Conservation (phyloP, 1,140 invertebrate species). For the Heliothis subflexa region DNA sequence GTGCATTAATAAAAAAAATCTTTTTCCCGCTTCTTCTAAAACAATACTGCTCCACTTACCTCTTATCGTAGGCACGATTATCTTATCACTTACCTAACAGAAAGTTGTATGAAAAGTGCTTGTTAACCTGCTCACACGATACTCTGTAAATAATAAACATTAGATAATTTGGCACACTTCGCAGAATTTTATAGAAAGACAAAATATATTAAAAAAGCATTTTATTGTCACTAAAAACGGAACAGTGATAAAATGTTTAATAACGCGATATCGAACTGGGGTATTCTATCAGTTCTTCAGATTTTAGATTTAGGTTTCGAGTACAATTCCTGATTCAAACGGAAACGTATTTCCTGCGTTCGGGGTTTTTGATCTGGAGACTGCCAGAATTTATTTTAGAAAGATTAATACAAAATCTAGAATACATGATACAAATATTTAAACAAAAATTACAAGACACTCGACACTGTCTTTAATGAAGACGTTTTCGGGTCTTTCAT, state of each 20-base stretch:
- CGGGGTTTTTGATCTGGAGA: constrained; percentile 4
- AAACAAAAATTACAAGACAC: no score
- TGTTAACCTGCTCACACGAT: constrained; percentile 6
- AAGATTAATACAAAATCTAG: neutral
- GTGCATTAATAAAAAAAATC: neutral
- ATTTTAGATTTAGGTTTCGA: constrained; percentile 35
- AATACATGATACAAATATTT: neutral
- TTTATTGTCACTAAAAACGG: constrained; percentile 10
- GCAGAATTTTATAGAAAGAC: constrained; percentile 8
- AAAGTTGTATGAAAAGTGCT: constrained; percentile 37
- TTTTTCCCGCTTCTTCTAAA: constrained; percentile 5
- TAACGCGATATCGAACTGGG: constrained; percentile 18
- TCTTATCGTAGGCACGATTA: constrained; percentile 17
- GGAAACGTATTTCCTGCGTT: constrained; percentile 28
- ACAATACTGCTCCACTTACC: constrained; percentile 9
- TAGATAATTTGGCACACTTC: constrained; percentile 37
- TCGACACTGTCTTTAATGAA: no score
- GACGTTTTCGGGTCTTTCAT: no score
- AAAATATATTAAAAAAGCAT: neutral
- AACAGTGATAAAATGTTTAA: constrained; percentile 12
- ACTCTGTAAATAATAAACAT: constrained; percentile 40
- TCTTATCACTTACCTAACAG: constrained; percentile 44
- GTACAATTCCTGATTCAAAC: constrained; percentile 42
- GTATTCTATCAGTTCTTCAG: constrained; percentile 21
- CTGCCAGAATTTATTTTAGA: neutral